Conservation (phyloP, 2,888 invertebrate species). For the Drosophila helvetica region DNA sequence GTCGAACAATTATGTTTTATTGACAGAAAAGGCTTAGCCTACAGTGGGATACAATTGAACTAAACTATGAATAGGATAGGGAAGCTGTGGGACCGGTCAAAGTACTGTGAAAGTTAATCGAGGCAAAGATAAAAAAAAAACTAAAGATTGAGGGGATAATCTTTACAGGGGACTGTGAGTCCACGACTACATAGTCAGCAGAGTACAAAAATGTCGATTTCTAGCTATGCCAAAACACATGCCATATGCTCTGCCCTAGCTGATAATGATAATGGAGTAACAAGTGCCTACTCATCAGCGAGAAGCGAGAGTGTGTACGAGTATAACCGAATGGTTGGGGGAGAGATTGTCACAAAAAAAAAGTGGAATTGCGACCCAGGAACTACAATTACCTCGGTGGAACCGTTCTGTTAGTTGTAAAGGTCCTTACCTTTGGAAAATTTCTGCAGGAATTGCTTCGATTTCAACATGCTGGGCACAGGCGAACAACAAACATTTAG, state of each 20-base stretch:
- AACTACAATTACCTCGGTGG: background rate
- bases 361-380: constrained; percentile 29
- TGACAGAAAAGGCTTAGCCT: background rate
- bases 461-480: constrained; percentile 72
- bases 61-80: too few relatives aligned
- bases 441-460: constrained; percentile 70
- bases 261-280: constrained; percentile 23
- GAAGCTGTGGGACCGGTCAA: background rate
- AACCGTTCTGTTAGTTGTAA: background rate
- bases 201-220: constrained; percentile 19
- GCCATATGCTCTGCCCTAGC: background rate
- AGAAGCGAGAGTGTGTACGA: background rate
- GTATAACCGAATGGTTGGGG: background rate
- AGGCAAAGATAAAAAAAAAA: too few relatives aligned
- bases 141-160: too few relatives aligned
- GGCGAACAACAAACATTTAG: constrained; percentile 45
- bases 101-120: background rate
- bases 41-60: background rate
- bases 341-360: background rate
- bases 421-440: constrained; percentile 72
- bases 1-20: background rate
- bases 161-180: background rate
- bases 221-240: constrained; percentile 23
- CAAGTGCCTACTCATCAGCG: background rate
- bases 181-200: background rate